These are phyloP conservation scores for Mythimna albipuncta DNA, from an alignment of 2,888 invertebrate genomes.

Conservation along the genomic window DNA sequence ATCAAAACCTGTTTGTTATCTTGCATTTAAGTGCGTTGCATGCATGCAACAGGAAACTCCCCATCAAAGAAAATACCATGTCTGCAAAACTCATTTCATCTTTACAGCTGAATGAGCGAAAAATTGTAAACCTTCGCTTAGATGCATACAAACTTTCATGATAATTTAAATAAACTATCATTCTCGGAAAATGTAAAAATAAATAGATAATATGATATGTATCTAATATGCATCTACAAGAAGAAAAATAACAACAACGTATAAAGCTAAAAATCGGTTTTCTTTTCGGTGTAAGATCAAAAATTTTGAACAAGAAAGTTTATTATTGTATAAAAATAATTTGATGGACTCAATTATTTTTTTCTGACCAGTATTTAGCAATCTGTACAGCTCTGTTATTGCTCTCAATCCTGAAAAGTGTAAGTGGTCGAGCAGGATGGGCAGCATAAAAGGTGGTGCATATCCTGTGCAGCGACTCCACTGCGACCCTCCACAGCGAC, in stretches of 20 bases:
- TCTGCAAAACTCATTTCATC: slow-evolving; percentile 4
- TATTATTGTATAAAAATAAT: no score
- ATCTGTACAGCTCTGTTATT: no score
- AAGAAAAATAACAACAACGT: background rate
- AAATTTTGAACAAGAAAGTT: no score
- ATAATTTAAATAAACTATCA: background rate
- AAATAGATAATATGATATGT: no score
- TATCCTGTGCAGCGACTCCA: no score
- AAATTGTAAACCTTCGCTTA: background rate
- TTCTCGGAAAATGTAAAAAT: background rate
- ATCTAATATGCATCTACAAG: background rate
- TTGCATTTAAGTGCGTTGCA: slow-evolving; percentile 1
- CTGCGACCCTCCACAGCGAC: no score
- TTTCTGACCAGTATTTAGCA: no score
- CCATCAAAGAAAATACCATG: slow-evolving; percentile 14
- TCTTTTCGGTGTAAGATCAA: background rate
- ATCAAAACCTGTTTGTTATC: slow-evolving; percentile 6
- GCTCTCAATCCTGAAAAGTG: no score
- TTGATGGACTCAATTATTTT: no score
- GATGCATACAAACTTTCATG: background rate
- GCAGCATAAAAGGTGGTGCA: no score
- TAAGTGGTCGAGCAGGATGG: no score
- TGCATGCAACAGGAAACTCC: slow-evolving; percentile 27
- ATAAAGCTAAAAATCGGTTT: background rate
- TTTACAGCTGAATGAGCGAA: background rate